Percentiles rank a stretch among this genome's conserved stretches.
These are phyloP conservation scores for Parauchenoglanis ngamensis DNA, from an alignment of 2,797 vertebrate genomes.

Conservation along the genomic window DNA sequence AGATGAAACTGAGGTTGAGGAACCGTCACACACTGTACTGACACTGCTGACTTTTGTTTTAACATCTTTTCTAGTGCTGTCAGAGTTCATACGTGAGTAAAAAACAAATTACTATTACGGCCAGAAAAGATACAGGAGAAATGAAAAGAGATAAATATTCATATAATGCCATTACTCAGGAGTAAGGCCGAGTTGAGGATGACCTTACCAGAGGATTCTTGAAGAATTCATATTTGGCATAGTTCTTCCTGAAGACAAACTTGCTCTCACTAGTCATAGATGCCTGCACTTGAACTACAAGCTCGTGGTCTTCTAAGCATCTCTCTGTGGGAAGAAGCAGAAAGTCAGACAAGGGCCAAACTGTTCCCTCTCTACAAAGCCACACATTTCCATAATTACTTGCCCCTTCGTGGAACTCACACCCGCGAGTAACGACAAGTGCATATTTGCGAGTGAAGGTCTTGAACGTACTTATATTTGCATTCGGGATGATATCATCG, in stretches of 20 bases:
- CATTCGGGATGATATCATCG: conserved; percentile 31
- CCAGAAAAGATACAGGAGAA: not conserved
- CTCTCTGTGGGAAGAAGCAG: conserved; percentile 78
- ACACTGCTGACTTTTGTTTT: not conserved
- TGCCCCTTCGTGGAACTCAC: not conserved
- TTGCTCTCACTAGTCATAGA: conserved; percentile 91
- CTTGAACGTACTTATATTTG: conserved; percentile 39
- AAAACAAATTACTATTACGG: not conserved
- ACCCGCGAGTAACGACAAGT: conserved; percentile 17
- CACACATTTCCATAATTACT: conserved; percentile 14
- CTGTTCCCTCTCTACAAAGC: not conserved
- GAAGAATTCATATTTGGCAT: conserved; percentile 99
- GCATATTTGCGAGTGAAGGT: conserved; percentile 34
- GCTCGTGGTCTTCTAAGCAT: conserved; percentile 95
- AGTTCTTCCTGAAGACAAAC: conserved; percentile 99
- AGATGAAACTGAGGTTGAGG: not conserved
- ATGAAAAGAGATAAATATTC: not conserved
- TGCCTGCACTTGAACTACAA: conserved; percentile 90
- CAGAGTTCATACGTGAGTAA: not conserved
- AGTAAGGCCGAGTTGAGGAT: not conserved
- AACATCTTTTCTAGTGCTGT: not conserved
- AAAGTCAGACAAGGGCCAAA: conserved; percentile 26
- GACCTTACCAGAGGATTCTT: conserved; percentile 87
- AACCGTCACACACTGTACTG: not conserved
- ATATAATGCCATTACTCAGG: not conserved